Base-by-base conservation (phyloP, 2,113 vertebrate genomes). In the Amia ocellicauda region DNA sequence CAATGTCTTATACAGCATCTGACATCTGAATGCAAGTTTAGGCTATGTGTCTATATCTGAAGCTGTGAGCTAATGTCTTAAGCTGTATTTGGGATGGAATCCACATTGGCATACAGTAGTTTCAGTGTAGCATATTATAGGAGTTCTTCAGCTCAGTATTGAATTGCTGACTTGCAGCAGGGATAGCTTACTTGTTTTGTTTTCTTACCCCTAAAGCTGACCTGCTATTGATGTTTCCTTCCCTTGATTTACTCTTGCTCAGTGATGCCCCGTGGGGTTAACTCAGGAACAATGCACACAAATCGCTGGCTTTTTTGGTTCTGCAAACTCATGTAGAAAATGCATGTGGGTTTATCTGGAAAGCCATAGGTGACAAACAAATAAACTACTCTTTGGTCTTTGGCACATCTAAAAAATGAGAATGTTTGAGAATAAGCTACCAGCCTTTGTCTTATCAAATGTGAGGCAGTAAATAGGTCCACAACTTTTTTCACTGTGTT, bases 211-310 rank as follows among this genome's bases (percentile, higher is more conserved):
- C 55, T 36, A 1, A 3, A 49, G 26, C 43, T 49, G 59, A 49
- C 43, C 59, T 27, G 31, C 20, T 28, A 47, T 20, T 29, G 41
- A 27, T 29, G 43, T 27, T 11, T 49, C 24, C 23, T 24, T n/a
- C 16, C 14, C 59, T 3, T 61, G 14, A 61, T 61, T 61, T 49
- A 49, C 59, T 47, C 58, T 28, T n/a, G 17, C 42, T 2, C 43
- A 17, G 59, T 22, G 23, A 9, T 20, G 14, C 24, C 41, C 20
- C 54, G 10, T 27, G 26, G 26, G 16, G 24, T 28, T n/a, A n/a
- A 42, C 23, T 61, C 14, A 11, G 10, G 57, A 42, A 43, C 57
- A 16, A 22, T 27, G 14, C 24, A 23, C 27, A 29, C 16, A 29
- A 7, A 57, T 27, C 22, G n/a, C 36, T 47, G 22, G 42, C 22